Base-by-base conservation (phyloP, 2,797 vertebrate species). In the Peromyscus aztecus region DNA sequence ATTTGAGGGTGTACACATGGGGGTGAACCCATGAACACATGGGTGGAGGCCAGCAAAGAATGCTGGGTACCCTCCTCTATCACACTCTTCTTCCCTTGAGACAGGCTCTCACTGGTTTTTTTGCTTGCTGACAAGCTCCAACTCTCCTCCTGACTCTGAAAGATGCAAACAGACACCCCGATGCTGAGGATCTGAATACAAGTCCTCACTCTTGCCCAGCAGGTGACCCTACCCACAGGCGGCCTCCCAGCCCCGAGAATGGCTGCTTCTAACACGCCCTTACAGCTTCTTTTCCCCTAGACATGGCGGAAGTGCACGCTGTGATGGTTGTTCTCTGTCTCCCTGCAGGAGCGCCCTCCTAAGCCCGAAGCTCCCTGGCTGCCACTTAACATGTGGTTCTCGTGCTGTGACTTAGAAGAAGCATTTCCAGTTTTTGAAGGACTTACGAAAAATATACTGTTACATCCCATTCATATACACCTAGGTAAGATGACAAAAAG, bases 321-420 rank as follows among this genome's bases (percentile, higher is more conserved):
- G 61, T 80, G 75, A 8, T 75, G 59, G 23, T 49, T 37, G 8
- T 69, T 59, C 40, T 59, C 14, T 76, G 29, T 95, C 49, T 69
- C 90, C 61, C 80, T 59, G 52, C 6, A 99, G 98, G 98, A 99
- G 46, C 91, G 49, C 43, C 96, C 98, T 76, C 90, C 97, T 77
- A 99, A 98, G 94, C 99, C 99, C 57, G 97, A 98, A 8, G 96
- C 98, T 31, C 98, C 98, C 29, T 99, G 99, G 98, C 96, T 99
- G 75, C 98, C 98, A 97, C 98, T 99, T 84, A 95, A 94, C 52
- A 73, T 97, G n/a, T 99, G 99, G 99, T 97, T 98, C 78, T 98
- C 98, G 0, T 99, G 98, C 95, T 99, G 98, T 98, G 98, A 99
- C 95, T 98, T 99, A 90, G 98, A 99, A 93, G 97, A 99, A 93